These are phyloP conservation scores for Callipepla squamata DNA, from an alignment of 2,113 vertebrate species.

Conservation along the genomic window DNA sequence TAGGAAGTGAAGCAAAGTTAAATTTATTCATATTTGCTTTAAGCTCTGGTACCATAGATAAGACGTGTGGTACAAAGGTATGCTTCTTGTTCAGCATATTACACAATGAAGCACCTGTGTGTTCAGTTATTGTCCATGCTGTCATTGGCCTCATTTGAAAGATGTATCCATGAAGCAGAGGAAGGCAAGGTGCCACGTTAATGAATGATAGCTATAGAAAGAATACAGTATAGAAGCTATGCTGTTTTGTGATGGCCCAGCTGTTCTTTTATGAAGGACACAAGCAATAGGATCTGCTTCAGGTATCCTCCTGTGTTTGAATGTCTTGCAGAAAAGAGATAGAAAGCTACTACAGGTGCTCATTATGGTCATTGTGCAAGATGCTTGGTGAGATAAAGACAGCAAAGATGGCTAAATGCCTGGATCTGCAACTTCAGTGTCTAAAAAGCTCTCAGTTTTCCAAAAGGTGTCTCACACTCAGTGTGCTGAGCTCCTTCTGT, in stretches of 20 bases:
- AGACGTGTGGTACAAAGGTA: conserved; percentile 16
- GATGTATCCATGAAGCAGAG: background rate
- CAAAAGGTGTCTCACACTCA: background rate
- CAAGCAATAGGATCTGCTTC: background rate
- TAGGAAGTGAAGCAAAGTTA: conserved; percentile 27
- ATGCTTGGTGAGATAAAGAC: background rate
- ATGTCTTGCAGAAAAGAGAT: conserved; percentile 2
- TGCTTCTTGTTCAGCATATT: background rate
- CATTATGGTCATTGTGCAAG: background rate
- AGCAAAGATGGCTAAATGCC: background rate
- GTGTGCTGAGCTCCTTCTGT: background rate
- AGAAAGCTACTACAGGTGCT: background rate
- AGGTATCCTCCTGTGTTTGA: background rate
- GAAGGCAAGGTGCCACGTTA: background rate
- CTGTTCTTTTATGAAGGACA: background rate
- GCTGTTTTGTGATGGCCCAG: background rate
- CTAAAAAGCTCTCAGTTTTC: background rate
- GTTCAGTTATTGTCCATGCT: background rate
- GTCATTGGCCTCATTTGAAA: background rate
- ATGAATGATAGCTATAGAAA: conserved; percentile 13
- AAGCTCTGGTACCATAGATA: conserved; percentile 35
- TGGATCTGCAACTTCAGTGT: background rate
- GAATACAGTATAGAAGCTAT: background rate
- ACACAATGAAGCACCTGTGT: background rate
- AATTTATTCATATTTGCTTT: conserved; percentile 65